Evolutionary conservation across 2,888 invertebrate species (phyloP).

Genomic region (Napeogenes inachia): DNA sequence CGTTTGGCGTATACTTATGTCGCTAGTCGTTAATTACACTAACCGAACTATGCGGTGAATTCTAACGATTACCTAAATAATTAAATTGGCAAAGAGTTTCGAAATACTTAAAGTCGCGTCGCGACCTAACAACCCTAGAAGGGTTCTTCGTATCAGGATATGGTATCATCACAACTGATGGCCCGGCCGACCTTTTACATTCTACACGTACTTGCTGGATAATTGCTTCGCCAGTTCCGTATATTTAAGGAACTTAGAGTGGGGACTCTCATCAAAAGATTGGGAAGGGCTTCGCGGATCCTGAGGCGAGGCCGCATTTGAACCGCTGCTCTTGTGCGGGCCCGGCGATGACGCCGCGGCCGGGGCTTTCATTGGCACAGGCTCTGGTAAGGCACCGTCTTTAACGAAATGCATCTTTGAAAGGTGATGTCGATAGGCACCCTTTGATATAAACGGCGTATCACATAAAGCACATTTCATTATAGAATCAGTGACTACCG

Average conservation of each 20-base stretch:
- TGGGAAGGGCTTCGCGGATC: slow-evolving; percentile 79
- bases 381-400: slow-evolving; percentile 90
- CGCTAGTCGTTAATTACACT: slow-evolving; percentile 75
- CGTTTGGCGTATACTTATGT: slow-evolving; percentile 78
- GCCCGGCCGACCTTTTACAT: slow-evolving; percentile 54
- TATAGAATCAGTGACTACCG: slow-evolving; percentile 91
- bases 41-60: slow-evolving; percentile 75
- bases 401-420: slow-evolving; percentile 97
- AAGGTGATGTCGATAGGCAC: slow-evolving; percentile 96
- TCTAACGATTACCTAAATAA: slow-evolving; percentile 74
- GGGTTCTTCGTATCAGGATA: slow-evolving; percentile 82
- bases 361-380: slow-evolving; percentile 79
- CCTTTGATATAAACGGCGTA: slow-evolving; percentile 97
- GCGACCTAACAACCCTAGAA: slow-evolving; percentile 71
- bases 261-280: slow-evolving; percentile 92
- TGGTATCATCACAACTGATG: slow-evolving; percentile 84
- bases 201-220: slow-evolving; percentile 96
- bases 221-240: slow-evolving; percentile 98
- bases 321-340: slow-evolving; percentile 61
- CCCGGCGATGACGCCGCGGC: slow-evolving; percentile 67
- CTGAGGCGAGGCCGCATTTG: slow-evolving; percentile 70
- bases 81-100: slow-evolving; percentile 78
- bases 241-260: slow-evolving; percentile 98
- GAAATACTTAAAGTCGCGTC: slow-evolving; percentile 75
- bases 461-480: slow-evolving; percentile 98